Base-by-base conservation (phyloP, 1,140 invertebrate species). In the Aphaenogaster ashmeadi region DNA sequence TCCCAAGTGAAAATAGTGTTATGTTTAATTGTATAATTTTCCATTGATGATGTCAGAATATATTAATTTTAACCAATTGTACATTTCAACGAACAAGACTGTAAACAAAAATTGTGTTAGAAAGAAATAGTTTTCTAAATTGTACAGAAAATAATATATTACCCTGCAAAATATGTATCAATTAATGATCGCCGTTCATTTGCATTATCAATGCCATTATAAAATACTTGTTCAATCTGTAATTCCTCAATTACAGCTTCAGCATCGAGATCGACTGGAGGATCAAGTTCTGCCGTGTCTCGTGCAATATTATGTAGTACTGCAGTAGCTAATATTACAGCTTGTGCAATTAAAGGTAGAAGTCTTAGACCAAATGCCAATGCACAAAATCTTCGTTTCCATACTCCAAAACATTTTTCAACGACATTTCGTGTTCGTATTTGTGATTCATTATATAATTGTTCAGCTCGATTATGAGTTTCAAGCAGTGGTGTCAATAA, bases 381-480 rank as follows among this genome's bases (percentile, higher is more conserved):
- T 18, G 27, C 27, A 72, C 47, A 9, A 72, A 72, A 72, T 15
- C 69, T 72, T 33, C 15, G 27, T 71, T 71, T 52, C 44, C 47
- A 71, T 9, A 52, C 7, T 50, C 47, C 47, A 72, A 72, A 52
- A 52, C 44, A 18, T 52, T 15, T 33, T 52, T 72, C 69, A 52
- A 72, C 9, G 6, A 72, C 44, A 52, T 72, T 72, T 72, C 13
- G 11, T 50, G 47, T 71, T 33, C 33, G 52, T 41, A 74, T 74
- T 56, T 74, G 52, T 6, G 71, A 74, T 11, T 74, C 52, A 21
- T 74, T 74, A 38, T 74, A 74, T 41, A 74, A 56, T 56, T 56
- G 8, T 56, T 54, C 52, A 56, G 52, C 33, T 13, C 15, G 52
- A 74, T 3, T 74, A 41, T 74, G 36, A 7, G 52, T 38, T 54